phyloP scores from a whole-genome alignment of 2,888 invertebrate species.

The Boloria selene region DNA sequence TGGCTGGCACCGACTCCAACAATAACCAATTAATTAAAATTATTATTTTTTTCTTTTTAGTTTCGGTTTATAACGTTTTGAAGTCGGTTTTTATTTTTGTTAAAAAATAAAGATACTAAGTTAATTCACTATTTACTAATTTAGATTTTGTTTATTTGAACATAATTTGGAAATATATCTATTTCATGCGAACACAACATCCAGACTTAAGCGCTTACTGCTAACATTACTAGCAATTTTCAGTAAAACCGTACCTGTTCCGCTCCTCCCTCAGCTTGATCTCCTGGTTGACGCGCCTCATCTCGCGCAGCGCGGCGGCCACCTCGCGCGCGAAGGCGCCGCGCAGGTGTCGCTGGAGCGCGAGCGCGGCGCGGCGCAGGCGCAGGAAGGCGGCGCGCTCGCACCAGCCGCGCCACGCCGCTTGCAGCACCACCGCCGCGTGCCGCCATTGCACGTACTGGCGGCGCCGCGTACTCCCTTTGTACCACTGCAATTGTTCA shows the following conservation, averaged over 20 bases:
- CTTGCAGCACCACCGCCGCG: constrained; percentile 89
- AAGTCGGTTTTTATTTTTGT: no score
- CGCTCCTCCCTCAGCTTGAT: constrained; percentile 89
- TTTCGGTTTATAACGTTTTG: no score
- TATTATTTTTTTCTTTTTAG: no score
- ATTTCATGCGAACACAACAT: no score
- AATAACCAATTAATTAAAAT: no score
- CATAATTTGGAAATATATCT: no score
- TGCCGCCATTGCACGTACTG: constrained; percentile 85
- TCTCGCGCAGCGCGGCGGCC: constrained; percentile 92
- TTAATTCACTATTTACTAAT: no score
- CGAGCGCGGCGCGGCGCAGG: constrained; percentile 90
- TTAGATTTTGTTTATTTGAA: no score
- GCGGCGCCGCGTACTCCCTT: constrained; percentile 84
- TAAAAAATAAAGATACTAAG: no score
- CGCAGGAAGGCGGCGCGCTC: constrained; percentile 90
- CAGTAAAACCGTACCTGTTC: constrained; percentile 59
- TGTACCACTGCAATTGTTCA: constrained; percentile 82
- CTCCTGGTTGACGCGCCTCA: constrained; percentile 92
- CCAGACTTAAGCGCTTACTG: no score
- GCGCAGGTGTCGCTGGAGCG: constrained; percentile 92
- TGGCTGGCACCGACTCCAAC: no score
- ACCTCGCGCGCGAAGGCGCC: constrained; percentile 96
- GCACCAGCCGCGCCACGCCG: constrained; percentile 93
- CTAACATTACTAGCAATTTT: not conserved